Conservation (phyloP, 2,113 vertebrate genomes). For the Hiodon alosoides region DNA sequence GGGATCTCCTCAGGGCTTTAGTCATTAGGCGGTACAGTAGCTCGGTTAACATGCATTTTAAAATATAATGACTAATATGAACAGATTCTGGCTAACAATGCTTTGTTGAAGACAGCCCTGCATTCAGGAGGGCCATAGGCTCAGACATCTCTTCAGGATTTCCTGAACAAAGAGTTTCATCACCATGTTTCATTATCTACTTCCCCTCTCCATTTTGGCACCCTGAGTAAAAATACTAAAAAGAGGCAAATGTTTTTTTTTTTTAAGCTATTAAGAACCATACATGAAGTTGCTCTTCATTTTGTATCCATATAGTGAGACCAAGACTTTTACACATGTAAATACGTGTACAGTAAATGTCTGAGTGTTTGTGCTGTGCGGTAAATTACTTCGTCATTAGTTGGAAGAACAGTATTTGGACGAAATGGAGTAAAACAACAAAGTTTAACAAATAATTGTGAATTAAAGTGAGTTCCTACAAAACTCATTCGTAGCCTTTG, state of each 20-base stretch:
- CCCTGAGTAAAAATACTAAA: slow-evolving; percentile 70
- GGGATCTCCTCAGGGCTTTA: no score
- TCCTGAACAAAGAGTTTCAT: slow-evolving; percentile 39
- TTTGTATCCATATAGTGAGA: slow-evolving; percentile 40
- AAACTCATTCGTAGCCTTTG: slow-evolving; percentile 47
- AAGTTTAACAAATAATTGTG: slow-evolving; percentile 34
- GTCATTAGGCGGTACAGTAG: background rate
- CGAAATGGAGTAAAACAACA: slow-evolving; percentile 36
- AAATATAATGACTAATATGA: slow-evolving; percentile 4
- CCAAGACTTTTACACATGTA: slow-evolving; percentile 45
- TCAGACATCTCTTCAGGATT: slow-evolving; percentile 41
- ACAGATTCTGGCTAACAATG: slow-evolving; percentile 34
- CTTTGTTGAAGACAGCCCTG: slow-evolving; percentile 33
- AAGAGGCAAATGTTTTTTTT: slow-evolving; percentile 53
- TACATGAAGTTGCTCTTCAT: slow-evolving; percentile 37
- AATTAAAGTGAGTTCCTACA: slow-evolving; percentile 51
- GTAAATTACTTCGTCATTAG: slow-evolving; percentile 36
- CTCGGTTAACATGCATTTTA: slow-evolving; percentile 4
- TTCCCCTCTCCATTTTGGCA: slow-evolving; percentile 68
- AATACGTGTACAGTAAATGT: slow-evolving; percentile 34
- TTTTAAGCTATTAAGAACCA: slow-evolving; percentile 45
- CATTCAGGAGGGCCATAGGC: slow-evolving; percentile 35
- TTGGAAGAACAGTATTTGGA: slow-evolving; percentile 49
- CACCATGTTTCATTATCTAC: slow-evolving; percentile 48
- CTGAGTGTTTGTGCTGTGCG: slow-evolving; percentile 46